Base-by-base conservation (phyloP, 2,888 invertebrate genomes). In the Philonicus albiceps region DNA sequence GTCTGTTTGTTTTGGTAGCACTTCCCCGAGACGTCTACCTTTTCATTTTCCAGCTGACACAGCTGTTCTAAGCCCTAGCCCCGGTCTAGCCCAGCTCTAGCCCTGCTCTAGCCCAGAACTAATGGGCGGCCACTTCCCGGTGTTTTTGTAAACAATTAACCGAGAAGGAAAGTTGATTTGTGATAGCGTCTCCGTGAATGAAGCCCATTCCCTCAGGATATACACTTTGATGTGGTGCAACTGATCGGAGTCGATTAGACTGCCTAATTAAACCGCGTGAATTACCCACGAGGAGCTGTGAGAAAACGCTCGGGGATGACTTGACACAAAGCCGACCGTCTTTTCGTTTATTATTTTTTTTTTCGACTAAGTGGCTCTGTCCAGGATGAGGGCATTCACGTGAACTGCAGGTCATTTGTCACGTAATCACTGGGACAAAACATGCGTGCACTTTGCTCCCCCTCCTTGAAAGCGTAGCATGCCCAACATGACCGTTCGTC, bases 1-100 rank as follows among this genome's bases (percentile, higher is more conserved):
- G 72, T 72, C 40, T 84, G 49, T 84, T 84, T 84, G 73, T 84
- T 84, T 84, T 84, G 84, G 84, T 84, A 84, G 84, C 84, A 84
- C 73, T 73, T 37, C 84, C 84, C 84, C 40, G 31, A 31, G 64
- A 64, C 19, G 27, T 64, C 64, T 64, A 64, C 64, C 73, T 40
- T 37, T 37, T 40, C 40, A 19, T 64, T 83, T 72, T 37, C 16
- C n/a, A 74, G 55, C 81, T 81, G 81, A 81, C 31, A 31, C 81
- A 55, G 53, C 81, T 81, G 55, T 81, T 81, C 81, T 43, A 43
- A 16, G 37, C 37, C 8, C 11, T 31, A 31, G 40, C 16, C 40
- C 53, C 1, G 27, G 1, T 8, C 73, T 31, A 53, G 5, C 0
- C 53, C n/a, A n/a, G n/a, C 73, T 22, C 73, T 22, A 73, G 31